Percentiles rank a stretch among this genome's conserved stretches.
Evolutionary conservation across 1,140 invertebrate genomes (phyloP).

Genomic region (Amyelois transitella): DNA sequence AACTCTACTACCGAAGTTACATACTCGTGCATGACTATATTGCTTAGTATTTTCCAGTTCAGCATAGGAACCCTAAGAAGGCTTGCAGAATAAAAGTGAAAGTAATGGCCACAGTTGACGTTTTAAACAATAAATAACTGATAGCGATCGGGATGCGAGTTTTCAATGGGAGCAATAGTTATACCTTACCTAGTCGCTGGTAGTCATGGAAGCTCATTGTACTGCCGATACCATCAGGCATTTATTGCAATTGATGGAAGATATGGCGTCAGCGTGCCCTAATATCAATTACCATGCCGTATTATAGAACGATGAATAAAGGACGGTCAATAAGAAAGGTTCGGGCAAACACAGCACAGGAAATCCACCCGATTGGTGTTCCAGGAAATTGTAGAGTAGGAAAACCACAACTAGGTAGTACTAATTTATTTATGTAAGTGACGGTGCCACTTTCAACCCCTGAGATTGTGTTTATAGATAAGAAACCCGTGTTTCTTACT

Average conservation of each 20-base stretch:
- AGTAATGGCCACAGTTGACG: not conserved
- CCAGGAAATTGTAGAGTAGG: too few relatives aligned
- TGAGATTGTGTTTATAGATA: too few relatives aligned
- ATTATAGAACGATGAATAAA: not conserved
- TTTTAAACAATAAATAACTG: not conserved
- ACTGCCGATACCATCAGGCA: not conserved
- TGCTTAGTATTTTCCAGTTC: too few relatives aligned
- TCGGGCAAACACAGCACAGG: too few relatives aligned
- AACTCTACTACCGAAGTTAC: too few relatives aligned
- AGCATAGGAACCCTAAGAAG: not conserved
- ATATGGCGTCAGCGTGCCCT: slow-evolving; percentile 10
- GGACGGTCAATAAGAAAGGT: too few relatives aligned
- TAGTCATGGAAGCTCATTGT: not conserved
- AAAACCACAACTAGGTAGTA: too few relatives aligned
- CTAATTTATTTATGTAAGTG: too few relatives aligned
- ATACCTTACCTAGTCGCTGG: not conserved
- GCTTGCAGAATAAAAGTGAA: not conserved
- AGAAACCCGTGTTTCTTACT: too few relatives aligned
- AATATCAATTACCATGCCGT: slow-evolving; percentile 26
- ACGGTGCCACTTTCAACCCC: too few relatives aligned
- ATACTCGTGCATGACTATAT: too few relatives aligned
- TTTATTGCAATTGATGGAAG: not conserved
- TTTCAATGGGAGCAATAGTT: not conserved
- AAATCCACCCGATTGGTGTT: too few relatives aligned
- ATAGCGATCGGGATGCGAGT: not conserved